Percentiles rank a stretch among this genome's conserved stretches.
Conservation (phyloP, 2,888 invertebrate genomes). For the Corbicula japonica region DNA sequence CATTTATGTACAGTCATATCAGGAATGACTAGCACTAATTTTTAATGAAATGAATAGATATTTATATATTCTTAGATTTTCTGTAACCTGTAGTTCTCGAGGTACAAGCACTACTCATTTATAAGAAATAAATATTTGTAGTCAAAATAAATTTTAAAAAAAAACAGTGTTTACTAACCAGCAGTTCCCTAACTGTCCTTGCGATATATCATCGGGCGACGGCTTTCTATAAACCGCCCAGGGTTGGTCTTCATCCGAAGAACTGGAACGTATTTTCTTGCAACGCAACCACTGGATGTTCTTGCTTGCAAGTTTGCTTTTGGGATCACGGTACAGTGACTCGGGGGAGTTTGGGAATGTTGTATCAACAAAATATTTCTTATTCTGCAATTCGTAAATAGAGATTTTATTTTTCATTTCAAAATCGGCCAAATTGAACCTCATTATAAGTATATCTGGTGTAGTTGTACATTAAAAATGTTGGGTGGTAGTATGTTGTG, state of each 20-base stretch:
- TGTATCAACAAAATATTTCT: slow-evolving; percentile 96
- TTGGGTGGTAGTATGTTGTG: background rate
- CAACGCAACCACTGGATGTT: slow-evolving; percentile 95
- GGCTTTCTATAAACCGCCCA: slow-evolving; percentile 98
- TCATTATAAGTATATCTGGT: background rate
- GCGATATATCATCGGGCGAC: slow-evolving; percentile 97
- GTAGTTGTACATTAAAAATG: background rate
- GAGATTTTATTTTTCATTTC: background rate
- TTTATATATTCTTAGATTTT: no score
- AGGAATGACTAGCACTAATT: no score
- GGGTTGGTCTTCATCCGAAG: slow-evolving; percentile 88
- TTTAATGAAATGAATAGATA: no score
- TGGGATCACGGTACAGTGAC: slow-evolving; percentile 89
- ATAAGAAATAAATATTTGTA: no score
- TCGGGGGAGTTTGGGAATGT: slow-evolving; percentile 96
- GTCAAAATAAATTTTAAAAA: no score
- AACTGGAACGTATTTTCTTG: slow-evolving; percentile 92
- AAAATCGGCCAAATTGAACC: background rate
- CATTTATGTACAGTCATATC: no score
- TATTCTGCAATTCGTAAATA: slow-evolving; percentile 89
- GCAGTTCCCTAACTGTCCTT: slow-evolving; percentile 98
- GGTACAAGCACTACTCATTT: no score
- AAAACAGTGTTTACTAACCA: slow-evolving; percentile 89
- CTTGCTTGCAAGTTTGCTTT: slow-evolving; percentile 60
- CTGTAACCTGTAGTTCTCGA: no score